Evolutionary conservation across 2,797 vertebrate genomes (phyloP).

Genomic region (Centropyge bicolor): DNA sequence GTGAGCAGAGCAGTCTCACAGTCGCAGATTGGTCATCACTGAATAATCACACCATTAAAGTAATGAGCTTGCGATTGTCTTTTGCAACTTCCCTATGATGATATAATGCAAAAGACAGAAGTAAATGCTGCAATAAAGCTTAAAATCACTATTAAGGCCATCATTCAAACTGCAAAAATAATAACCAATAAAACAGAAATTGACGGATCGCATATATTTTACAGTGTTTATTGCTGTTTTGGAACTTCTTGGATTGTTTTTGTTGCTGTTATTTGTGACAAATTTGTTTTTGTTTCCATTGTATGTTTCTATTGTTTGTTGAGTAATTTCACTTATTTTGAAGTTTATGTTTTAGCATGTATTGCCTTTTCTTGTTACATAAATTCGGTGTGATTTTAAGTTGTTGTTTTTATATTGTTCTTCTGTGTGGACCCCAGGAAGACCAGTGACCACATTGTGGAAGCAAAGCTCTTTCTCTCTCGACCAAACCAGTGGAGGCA

Average conservation of each 20-base stretch:
- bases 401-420: not conserved
- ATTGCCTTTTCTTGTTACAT: not conserved
- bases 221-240: not conserved
- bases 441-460: not conserved
- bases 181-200: not conserved
- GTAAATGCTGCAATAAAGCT: not conserved
- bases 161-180: not conserved
- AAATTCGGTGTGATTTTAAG: not conserved
- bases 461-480: too few species aligned
- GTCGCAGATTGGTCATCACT: conserved; percentile 26
- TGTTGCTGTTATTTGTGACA: not conserved
- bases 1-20: conserved; percentile 27
- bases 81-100: not conserved
- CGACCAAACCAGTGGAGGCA: too few species aligned
- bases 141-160: not conserved
- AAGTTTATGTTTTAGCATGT: not conserved
- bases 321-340: not conserved
- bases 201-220: not conserved
- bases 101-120: not conserved
- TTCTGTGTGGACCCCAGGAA: not conserved
- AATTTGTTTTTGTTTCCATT: not conserved
- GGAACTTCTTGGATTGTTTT: not conserved
- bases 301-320: too few species aligned
- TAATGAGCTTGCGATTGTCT: conserved; percentile 19
- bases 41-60: conserved; percentile 13